phyloP scores from a whole-genome alignment of 2,797 vertebrate species.

The Aeoliscus strigatus region DNA sequence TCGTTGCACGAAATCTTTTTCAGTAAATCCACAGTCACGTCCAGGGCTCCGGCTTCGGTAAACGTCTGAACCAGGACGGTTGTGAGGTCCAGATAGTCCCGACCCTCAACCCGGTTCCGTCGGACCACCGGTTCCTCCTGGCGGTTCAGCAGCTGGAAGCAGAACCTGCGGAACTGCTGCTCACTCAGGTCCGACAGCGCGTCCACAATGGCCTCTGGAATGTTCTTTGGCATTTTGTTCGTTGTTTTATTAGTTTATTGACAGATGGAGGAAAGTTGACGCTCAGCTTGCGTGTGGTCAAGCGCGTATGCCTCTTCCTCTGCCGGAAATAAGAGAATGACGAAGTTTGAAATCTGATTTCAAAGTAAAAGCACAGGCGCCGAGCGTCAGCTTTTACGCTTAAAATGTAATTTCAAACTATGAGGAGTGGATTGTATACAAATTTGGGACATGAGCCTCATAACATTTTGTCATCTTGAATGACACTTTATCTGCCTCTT shows the following conservation, averaged over 20 bases:
- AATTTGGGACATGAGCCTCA: no score
- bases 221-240: constrained; percentile 13
- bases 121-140: constrained; percentile 1
- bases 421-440: no score
- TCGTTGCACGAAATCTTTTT: background rate
- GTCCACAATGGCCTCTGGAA: rapidly evolving
- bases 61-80: constrained; percentile 29
- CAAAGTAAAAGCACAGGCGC: no score
- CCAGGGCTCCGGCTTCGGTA: background rate
- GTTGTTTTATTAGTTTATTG: background rate
- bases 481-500: no score
- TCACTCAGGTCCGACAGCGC: constrained; percentile 1
- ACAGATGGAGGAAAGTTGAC: background rate
- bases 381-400: no score
- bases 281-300: no score
- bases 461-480: no score
- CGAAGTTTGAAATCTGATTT: background rate
- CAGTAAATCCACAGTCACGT: constrained; percentile 3
- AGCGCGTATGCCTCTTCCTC: no score
- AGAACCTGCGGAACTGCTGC: background rate
- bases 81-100: rapidly evolving
- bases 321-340: no score
- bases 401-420: no score
- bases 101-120: background rate
- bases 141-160: constrained; percentile 11